Conservation (phyloP, 2,113 vertebrate genomes). For the Oplegnathus fasciatus region DNA sequence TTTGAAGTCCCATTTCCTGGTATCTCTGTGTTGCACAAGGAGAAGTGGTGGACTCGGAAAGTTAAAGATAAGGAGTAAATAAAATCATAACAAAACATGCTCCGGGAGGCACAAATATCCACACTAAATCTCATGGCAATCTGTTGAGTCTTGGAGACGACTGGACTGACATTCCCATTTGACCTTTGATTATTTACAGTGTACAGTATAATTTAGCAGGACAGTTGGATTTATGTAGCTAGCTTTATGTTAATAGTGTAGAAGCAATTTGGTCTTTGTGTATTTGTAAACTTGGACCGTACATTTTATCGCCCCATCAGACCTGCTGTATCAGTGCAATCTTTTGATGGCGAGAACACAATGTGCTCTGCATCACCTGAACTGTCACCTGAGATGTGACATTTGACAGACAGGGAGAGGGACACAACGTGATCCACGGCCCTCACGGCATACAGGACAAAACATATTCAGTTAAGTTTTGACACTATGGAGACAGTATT, state of each 20-base stretch:
- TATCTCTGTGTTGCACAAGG: constrained; percentile 2
- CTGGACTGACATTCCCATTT: background rate
- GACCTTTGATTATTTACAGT: background rate
- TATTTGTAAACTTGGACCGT: background rate
- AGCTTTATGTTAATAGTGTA: background rate
- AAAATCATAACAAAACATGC: background rate
- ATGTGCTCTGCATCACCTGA: constrained; percentile 5
- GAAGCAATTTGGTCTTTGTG: background rate
- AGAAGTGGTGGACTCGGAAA: background rate
- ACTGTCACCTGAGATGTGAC: constrained; percentile 31
- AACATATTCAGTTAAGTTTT: constrained; percentile 42
- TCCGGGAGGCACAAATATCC: background rate
- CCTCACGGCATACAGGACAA: constrained; percentile 45
- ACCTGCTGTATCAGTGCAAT: background rate
- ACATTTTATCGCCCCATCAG: background rate
- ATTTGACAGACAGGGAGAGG: constrained; percentile 48
- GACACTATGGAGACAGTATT: constrained; percentile 55
- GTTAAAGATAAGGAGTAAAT: background rate
- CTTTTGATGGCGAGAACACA: constrained; percentile 5
- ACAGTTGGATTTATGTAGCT: background rate
- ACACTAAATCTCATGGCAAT: background rate
- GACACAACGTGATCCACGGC: constrained; percentile 33
- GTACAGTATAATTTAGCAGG: background rate
- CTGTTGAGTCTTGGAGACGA: background rate
- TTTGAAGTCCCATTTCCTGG: background rate